Conservation (phyloP, 2,113 vertebrate species). For the Furnarius figulus region DNA sequence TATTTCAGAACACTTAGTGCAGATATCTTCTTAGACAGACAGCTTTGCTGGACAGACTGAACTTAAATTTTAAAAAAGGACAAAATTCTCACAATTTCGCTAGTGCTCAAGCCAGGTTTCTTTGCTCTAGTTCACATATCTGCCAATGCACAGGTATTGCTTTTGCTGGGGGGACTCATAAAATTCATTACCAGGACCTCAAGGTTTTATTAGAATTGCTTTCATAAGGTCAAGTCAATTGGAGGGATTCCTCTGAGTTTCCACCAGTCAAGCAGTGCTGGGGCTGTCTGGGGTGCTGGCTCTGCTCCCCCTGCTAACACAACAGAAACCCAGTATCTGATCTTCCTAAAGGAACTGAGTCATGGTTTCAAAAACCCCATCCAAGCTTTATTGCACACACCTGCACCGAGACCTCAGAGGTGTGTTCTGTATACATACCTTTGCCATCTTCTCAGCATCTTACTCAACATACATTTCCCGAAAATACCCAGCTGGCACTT, state of each 20-base stretch:
- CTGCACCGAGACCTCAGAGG: slow-evolving; percentile 4
- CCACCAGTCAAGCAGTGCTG: not conserved
- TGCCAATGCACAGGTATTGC: not conserved
- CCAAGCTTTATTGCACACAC: slow-evolving; percentile 53
- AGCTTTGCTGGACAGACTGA: not conserved
- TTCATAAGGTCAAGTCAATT: not conserved
- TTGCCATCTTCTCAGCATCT: slow-evolving; percentile 46
- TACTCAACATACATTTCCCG: not conserved
- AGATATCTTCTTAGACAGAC: not conserved
- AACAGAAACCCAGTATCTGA: slow-evolving; percentile 66
- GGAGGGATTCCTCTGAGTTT: fast-evolving
- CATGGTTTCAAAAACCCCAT: slow-evolving; percentile 58
- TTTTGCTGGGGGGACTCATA: not conserved
- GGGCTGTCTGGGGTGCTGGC: not conserved
- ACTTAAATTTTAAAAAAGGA: not conserved
- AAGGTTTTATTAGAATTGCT: not conserved
- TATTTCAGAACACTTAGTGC: not conserved
- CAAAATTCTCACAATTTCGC: not conserved
- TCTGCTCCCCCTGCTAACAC: not conserved
- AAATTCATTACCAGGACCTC: not conserved
- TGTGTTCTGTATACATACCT: slow-evolving; percentile 19
- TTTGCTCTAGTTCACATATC: not conserved
- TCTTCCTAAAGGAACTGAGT: slow-evolving; percentile 61
- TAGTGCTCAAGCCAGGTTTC: not conserved
- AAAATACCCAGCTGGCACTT: slow-evolving; percentile 18